Evolutionary conservation across 2,888 invertebrate species (phyloP).

Genomic region (Drosophila neoperkinsi): DNA sequence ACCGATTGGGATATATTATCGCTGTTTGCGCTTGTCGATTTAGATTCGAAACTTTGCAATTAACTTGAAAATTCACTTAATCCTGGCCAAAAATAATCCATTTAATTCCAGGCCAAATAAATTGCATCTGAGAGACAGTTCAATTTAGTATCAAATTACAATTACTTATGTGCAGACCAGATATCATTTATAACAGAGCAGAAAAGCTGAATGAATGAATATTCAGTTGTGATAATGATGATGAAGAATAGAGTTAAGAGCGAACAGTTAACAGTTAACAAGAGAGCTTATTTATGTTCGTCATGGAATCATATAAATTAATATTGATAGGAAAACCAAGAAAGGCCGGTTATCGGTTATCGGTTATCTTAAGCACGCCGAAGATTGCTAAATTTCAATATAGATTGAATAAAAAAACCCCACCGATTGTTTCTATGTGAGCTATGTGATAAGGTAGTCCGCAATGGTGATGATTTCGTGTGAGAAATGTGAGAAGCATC

Average conservation of each 20-base stretch:
- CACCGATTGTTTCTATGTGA: background rate
- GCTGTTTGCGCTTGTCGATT: background rate
- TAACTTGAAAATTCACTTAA: background rate
- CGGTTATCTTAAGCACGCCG: background rate
- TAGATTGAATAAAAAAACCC: background rate
- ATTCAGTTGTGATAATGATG: background rate
- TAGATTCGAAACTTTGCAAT: background rate
- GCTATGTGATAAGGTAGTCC: background rate
- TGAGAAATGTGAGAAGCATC: background rate
- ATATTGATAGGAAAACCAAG: background rate
- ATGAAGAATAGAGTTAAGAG: background rate
- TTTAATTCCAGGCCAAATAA: background rate
- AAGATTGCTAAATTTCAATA: background rate
- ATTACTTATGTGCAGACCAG: background rate
- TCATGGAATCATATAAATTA: background rate
- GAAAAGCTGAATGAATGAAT: background rate
- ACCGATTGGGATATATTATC: background rate
- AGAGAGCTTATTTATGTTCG: background rate
- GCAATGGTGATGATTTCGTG: background rate
- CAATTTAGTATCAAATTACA: background rate
- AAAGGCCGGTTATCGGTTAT: background rate
- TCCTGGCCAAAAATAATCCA: background rate
- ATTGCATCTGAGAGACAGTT: background rate
- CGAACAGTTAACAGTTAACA: too few species aligned
- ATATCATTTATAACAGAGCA: background rate